Conservation (phyloP, 2,888 invertebrate genomes). For the Mylabris sibirica region DNA sequence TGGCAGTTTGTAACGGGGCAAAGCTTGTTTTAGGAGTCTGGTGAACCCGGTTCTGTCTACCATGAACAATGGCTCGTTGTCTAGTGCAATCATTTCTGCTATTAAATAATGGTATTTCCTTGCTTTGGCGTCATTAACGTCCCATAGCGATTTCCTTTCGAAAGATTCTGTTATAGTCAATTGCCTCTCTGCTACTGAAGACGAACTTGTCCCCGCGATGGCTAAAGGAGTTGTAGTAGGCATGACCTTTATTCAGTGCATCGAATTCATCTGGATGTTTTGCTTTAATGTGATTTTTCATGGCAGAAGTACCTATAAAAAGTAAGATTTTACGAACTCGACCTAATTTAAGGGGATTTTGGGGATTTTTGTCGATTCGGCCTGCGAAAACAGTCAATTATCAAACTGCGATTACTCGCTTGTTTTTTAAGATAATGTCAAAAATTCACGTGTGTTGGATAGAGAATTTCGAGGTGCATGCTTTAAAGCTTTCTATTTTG, state of each 20-base stretch:
- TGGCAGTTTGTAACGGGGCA: slow-evolving; percentile 44
- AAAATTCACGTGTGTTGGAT: no score
- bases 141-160: neutral
- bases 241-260: neutral
- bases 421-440: no score
- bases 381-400: no score
- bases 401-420: no score
- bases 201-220: neutral
- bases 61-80: slow-evolving; percentile 48
- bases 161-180: neutral
- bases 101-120: slow-evolving; percentile 44
- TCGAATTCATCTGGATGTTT: neutral
- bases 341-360: no score
- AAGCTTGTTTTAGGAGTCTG: slow-evolving; percentile 40
- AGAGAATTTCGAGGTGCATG: no score
- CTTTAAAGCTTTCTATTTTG: no score
- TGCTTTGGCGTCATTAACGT: neutral
- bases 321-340: no score
- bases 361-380: no score
- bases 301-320: neutral
- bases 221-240: neutral
- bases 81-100: slow-evolving; percentile 52
- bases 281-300: neutral
- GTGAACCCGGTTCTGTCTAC: slow-evolving; percentile 46
- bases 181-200: neutral